Conservation (phyloP, 2,113 vertebrate species). For the Halichoerus grypus region DNA sequence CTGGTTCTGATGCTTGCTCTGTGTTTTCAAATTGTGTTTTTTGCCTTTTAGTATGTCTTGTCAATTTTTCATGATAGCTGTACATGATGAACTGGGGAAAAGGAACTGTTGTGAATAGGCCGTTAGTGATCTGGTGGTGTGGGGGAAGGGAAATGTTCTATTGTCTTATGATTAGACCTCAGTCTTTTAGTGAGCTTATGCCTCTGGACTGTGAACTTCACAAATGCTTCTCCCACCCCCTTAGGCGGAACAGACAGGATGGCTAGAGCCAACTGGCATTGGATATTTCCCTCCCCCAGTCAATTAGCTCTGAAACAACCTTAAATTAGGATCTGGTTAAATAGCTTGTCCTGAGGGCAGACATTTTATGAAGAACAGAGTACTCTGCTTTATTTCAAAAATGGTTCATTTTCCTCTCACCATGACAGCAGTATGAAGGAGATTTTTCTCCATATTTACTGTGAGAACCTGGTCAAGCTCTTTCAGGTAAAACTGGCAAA, state of each 20-base stretch:
- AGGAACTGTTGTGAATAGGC: background rate
- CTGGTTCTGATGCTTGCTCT: background rate
- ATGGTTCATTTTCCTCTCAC: background rate
- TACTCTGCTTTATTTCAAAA: background rate
- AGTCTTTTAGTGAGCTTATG: background rate
- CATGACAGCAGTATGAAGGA: background rate
- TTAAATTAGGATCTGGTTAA: background rate
- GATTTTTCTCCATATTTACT: background rate
- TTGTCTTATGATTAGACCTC: background rate
- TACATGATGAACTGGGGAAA: background rate
- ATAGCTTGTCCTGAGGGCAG: background rate
- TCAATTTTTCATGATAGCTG: background rate
- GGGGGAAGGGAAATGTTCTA: background rate
- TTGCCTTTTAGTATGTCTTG: background rate
- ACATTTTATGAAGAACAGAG: background rate
- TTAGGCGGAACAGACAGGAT: background rate
- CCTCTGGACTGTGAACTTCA: background rate
- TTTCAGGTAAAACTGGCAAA: background rate
- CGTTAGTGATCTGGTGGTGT: background rate
- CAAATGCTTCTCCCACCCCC: background rate
- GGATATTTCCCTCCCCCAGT: background rate
- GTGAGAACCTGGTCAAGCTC: background rate
- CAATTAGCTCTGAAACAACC: background rate
- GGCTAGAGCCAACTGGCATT: background rate
- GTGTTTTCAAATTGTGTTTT: background rate